Percentiles rank a stretch among this genome's conserved stretches.
phyloP scores from a whole-genome alignment of 1,140 invertebrate species.

The Ganaspis sp. region DNA sequence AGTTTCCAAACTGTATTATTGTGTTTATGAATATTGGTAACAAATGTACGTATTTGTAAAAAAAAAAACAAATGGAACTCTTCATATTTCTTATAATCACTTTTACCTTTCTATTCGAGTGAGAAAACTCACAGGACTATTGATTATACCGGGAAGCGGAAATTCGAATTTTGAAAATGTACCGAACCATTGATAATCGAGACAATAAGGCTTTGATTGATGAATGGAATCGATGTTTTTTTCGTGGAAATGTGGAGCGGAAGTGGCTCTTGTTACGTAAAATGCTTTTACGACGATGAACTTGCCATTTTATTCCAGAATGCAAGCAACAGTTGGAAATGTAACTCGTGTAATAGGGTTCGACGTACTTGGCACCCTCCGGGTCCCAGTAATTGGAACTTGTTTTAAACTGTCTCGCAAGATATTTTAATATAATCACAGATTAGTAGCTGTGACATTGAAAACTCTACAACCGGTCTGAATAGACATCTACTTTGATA shows the following conservation, averaged over 20 bases:
- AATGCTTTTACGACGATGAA: constrained; percentile 33
- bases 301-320: constrained; percentile 8
- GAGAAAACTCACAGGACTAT: neutral
- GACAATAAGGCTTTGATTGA: constrained; percentile 1
- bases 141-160: neutral
- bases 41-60: no score
- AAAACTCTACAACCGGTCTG: constrained; percentile 9
- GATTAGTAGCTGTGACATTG: neutral
- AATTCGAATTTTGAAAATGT: constrained; percentile 14
- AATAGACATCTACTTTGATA: neutral
- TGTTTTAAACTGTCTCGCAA: neutral
- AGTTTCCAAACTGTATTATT: no score
- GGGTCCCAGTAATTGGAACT: neutral
- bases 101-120: neutral
- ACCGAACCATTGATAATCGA: constrained; percentile 2
- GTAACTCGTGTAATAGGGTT: neutral
- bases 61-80: neutral
- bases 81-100: neutral
- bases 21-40: no score
- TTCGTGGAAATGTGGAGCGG: constrained; percentile 8
- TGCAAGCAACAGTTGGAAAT: constrained; percentile 4
- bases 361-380: neutral
- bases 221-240: constrained; percentile 8
- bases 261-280: constrained; percentile 29
- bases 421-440: neutral